Evolutionary conservation across 2,888 invertebrate species (phyloP).

Genomic region (Anthophora plumipes): DNA sequence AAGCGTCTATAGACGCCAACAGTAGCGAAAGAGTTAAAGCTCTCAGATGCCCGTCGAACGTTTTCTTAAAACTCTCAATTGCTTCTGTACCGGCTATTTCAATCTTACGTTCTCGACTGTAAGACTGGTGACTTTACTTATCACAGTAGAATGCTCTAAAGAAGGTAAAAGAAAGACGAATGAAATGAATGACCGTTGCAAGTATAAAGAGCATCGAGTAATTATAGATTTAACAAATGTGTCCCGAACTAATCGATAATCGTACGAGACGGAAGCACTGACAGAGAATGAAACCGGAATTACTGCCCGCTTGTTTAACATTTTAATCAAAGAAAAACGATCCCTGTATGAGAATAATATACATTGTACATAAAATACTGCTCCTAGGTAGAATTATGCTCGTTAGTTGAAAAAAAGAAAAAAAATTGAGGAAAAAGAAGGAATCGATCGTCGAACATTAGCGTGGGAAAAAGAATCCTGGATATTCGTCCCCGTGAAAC

Average conservation of each 20-base stretch:
- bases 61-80: conserved; percentile 10
- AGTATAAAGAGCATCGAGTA: conserved; percentile 3
- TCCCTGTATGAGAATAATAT: conserved; percentile 15
- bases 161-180: background rate
- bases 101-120: background rate
- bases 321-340: conserved; percentile 24
- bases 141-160: background rate
- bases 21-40: no score
- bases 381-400: conserved; percentile 1
- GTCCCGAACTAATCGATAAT: conserved; percentile 45
- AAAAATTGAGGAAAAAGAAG: background rate
- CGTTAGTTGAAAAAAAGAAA: background rate
- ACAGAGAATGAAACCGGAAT: conserved; percentile 10
- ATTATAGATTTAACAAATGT: conserved; percentile 31
- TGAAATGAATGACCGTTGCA: background rate
- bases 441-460: background rate
- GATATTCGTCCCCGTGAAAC: conserved; percentile 74
- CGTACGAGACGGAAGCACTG: background rate
- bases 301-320: conserved; percentile 47
- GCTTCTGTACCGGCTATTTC: conserved; percentile 37
- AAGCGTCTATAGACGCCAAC: no score
- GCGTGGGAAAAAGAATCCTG: conserved; percentile 47
- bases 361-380: conserved; percentile 25
- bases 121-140: background rate
- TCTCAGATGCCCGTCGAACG: conserved; percentile 7